Evolutionary conservation across 2,888 invertebrate species (phyloP).

Genomic region (Linnaemya tessellans): DNA sequence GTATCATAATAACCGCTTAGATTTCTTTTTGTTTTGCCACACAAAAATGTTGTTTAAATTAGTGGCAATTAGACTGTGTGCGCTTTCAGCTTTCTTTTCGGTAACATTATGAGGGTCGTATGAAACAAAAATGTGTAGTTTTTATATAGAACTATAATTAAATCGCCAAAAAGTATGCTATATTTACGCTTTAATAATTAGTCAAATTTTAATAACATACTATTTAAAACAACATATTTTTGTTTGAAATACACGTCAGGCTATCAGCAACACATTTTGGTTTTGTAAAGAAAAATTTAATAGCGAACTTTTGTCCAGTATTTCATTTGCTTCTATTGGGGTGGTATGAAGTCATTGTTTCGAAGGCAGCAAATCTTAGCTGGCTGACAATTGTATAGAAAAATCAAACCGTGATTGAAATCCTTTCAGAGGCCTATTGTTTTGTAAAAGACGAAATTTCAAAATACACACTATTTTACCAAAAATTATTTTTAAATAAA

Average conservation of each 20-base stretch:
- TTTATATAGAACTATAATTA: slow-evolving; percentile 29
- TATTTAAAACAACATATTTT: slow-evolving; percentile 30
- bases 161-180: slow-evolving; percentile 33
- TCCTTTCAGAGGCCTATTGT: no score
- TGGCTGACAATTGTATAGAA: no score
- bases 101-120: neutral
- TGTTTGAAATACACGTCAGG: slow-evolving; percentile 5
- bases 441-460: no score
- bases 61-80: slow-evolving; percentile 34
- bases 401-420: no score
- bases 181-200: slow-evolving; percentile 59
- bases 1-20: slow-evolving; percentile 28
- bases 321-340: no score
- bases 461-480: no score
- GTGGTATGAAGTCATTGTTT: no score
- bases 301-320: no score
- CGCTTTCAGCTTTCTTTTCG: neutral
- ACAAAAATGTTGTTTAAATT: slow-evolving; percentile 27
- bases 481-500: no score
- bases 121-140: no score
- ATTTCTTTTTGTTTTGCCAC: neutral
- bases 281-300: neutral
- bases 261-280: neutral
- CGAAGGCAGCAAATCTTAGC: no score
- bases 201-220: slow-evolving; percentile 27